Conservation (phyloP, 2,113 vertebrate species). For the Amphilophus citrinellus region DNA sequence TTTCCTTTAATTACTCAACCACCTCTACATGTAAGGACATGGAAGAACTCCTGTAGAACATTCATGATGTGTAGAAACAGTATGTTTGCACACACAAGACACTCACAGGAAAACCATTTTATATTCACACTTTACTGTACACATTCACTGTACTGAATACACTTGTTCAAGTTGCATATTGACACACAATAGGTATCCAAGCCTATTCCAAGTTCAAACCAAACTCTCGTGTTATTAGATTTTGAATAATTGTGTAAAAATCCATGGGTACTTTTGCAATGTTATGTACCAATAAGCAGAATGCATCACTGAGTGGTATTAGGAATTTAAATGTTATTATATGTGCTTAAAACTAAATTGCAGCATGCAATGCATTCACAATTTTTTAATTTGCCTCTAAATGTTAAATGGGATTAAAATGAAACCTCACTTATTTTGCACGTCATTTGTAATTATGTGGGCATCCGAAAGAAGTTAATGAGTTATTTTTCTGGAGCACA, state of each 20-base stretch:
- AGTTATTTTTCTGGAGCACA: background rate
- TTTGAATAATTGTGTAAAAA: background rate
- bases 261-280: background rate
- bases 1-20: too few species aligned
- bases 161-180: background rate
- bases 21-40: too few species aligned
- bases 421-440: background rate
- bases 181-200: background rate
- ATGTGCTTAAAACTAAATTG: background rate
- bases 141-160: background rate
- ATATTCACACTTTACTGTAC: too few species aligned
- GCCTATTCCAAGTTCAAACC: background rate
- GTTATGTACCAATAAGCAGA: background rate
- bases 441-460: constrained; percentile 3
- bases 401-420: background rate
- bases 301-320: background rate
- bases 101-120: background rate
- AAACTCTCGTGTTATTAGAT: background rate
- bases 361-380: background rate
- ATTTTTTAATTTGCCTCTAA: background rate
- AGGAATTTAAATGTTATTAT: constrained; percentile 1
- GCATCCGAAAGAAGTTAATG: background rate
- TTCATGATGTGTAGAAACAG: too few species aligned
- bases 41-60: too few species aligned
- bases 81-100: too few species aligned